Evolutionary conservation across 2,113 vertebrate genomes (phyloP).

Genomic region (zebrafish (Danio rerio)): DNA sequence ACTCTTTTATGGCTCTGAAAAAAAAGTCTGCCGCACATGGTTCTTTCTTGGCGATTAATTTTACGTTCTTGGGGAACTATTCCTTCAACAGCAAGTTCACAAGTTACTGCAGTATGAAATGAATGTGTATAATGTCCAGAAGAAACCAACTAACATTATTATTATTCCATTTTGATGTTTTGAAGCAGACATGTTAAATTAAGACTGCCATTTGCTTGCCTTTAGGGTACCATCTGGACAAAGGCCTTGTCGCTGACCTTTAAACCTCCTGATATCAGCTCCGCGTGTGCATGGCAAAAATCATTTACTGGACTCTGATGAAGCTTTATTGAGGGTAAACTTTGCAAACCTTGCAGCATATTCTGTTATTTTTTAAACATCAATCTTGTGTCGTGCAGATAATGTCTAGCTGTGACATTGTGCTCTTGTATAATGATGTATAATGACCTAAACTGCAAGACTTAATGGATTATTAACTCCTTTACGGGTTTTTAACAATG

Average conservation of each 20-base stretch:
- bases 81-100: neutral
- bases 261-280: constrained; percentile 41
- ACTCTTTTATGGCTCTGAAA: neutral
- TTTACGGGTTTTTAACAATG: constrained; percentile 39
- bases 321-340: neutral
- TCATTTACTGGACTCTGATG: neutral
- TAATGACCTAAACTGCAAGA: neutral
- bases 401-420: neutral
- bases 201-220: constrained; percentile 18
- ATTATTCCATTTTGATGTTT: constrained; percentile 19
- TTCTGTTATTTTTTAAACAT: neutral
- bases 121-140: neutral
- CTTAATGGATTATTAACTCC: constrained; percentile 42
- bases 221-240: constrained; percentile 36
- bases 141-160: neutral
- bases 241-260: constrained; percentile 43
- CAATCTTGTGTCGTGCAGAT: constrained; percentile 3
- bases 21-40: neutral
- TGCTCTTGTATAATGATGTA: neutral
- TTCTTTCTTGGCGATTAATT: neutral
- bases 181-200: constrained; percentile 41
- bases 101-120: neutral
- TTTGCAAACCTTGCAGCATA: neutral
- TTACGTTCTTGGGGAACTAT: neutral
- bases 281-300: neutral